Percentiles rank a stretch among this genome's conserved stretches.
Conservation (phyloP, 2,797 vertebrate genomes). For the Acanthis flammea region DNA sequence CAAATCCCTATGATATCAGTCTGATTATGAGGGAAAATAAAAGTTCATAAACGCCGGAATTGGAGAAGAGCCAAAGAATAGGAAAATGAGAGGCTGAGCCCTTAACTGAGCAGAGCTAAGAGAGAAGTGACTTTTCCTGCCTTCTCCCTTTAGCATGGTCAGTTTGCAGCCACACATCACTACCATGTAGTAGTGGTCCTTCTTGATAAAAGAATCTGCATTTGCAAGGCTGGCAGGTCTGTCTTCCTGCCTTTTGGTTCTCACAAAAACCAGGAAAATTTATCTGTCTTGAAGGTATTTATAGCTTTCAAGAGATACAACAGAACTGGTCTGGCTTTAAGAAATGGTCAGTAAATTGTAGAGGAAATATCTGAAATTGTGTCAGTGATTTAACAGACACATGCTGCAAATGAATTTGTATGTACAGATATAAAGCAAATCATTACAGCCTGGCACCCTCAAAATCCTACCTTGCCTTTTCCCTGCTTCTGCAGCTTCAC, state of each 20-base stretch:
- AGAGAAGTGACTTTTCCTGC: not conserved
- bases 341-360: not conserved
- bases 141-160: not conserved
- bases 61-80: not conserved
- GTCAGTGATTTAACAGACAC: not conserved
- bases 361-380: not conserved
- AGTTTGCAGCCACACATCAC: not conserved
- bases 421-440: not conserved
- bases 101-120: not conserved
- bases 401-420: not conserved
- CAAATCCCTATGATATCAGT: slow-evolving; percentile 35
- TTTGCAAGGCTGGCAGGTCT: not conserved
- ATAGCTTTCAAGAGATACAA: not conserved
- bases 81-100: not conserved
- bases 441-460: not conserved
- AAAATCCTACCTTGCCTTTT: not conserved
- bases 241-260: not conserved
- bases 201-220: not conserved
- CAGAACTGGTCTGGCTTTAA: not conserved
- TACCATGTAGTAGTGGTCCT: not conserved
- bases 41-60: not conserved
- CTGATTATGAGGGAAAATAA: not conserved
- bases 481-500: not conserved
- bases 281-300: not conserved
- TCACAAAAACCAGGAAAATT: not conserved